Base-by-base conservation (phyloP, 2,797 vertebrate genomes). In the Esox lucius region DNA sequence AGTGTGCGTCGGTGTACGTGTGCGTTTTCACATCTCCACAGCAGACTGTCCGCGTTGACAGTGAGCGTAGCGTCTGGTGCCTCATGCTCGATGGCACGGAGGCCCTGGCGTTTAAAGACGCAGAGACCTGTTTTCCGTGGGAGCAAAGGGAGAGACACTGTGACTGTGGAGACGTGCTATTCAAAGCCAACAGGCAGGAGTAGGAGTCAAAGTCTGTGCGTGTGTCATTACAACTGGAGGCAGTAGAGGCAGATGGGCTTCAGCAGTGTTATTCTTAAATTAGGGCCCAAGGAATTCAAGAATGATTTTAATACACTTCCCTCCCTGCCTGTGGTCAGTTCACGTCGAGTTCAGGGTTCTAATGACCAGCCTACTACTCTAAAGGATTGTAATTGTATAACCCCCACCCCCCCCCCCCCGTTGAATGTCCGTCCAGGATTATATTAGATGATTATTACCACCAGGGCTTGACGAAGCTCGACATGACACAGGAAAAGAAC, bases 301-400 rank as follows among this genome's bases (percentile, higher is more conserved):
- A 90, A 92, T 80, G 78, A 70, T 79, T 78, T 90, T 87, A 90
- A 91, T 91, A 79, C 78, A 80, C 81, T 80, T 86, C 75, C 53
- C 53, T 74, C 78, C 76, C 80, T 28, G 12, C 80, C 85, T 81
- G 79, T 59, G 78, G 76, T 84, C 76, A 86, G 87, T 87, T 92
- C 87, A 86, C 26, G 53, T 89, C 81, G 74, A 86, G 90, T 89
- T 87, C 88, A 87, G 70, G 48, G 56, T 81, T 87, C 61, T 87
- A 85, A 87, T 84, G 84, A 87, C 24, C 16, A 77, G 62, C 84
- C 79, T 81, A 80, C 84, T 85, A 80, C 84, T 85, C 80, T 51
- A 81, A 81, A 61, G 65, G 73, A 75, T 42, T 73, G 68, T 56
- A 82, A 77, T 69, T 76, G 68, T 76, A 75, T 71, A 80, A 51